Conservation (phyloP, 2,797 vertebrate species). For the Pantherophis alleghaniensis region DNA sequence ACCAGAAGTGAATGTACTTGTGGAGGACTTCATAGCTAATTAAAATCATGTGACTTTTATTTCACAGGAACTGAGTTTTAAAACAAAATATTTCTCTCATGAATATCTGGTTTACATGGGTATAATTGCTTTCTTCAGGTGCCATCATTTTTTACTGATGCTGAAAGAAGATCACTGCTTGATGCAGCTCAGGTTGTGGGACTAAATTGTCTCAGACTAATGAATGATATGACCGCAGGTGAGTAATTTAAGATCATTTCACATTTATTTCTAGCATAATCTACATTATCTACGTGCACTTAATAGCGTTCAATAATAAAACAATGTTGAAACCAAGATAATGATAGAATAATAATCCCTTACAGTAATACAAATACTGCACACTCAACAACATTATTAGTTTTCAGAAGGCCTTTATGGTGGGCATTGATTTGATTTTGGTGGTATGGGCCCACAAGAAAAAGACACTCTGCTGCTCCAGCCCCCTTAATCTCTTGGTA, state of each 20-base stretch:
- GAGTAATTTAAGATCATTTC: neutral
- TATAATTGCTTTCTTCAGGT: constrained; percentile 74
- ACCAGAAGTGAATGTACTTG: neutral
- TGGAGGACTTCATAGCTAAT: neutral
- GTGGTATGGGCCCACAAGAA: neutral
- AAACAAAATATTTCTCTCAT: neutral
- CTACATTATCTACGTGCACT: neutral
- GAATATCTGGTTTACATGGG: neutral
- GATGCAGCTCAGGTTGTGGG: constrained; percentile 95
- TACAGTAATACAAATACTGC: neutral
- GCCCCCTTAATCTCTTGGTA: neutral
- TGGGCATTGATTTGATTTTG: neutral
- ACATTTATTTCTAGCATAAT: neutral
- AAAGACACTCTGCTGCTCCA: neutral
- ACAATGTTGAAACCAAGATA: neutral
- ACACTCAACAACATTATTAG: neutral
- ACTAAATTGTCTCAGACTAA: constrained; percentile 90
- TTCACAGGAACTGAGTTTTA: neutral
- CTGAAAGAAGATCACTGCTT: constrained; percentile 91
- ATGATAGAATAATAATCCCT: neutral
- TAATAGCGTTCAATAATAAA: neutral
- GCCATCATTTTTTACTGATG: constrained; percentile 91
- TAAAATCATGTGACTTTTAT: neutral
- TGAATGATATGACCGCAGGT: constrained; percentile 97
- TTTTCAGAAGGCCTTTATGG: neutral